Percentiles rank a stretch among this genome's conserved stretches.
phyloP scores from a whole-genome alignment of 2,113 vertebrate species.

The Spea bombifrons region DNA sequence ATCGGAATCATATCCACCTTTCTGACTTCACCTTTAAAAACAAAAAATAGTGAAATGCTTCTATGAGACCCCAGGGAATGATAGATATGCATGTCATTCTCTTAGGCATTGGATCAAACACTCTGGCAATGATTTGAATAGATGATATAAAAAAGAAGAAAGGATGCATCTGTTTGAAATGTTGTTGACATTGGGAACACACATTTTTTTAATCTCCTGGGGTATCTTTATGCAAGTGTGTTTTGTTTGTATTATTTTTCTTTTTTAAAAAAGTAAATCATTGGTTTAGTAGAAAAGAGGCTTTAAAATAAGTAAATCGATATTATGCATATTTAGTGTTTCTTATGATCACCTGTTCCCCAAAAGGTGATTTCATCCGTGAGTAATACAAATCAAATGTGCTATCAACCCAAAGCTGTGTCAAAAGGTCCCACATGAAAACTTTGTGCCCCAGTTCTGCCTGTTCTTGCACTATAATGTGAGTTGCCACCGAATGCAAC shows the following conservation, averaged over 20 bases:
- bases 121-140: conserved; percentile 29
- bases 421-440: too few relatives aligned
- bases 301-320: background rate
- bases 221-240: conserved; percentile 21
- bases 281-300: conserved; percentile 18
- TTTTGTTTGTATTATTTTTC: background rate
- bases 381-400: too few relatives aligned
- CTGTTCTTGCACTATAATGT: too few relatives aligned
- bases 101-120: conserved; percentile 40
- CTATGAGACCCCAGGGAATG: conserved; percentile 11
- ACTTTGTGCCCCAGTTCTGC: too few relatives aligned
- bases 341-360: too few relatives aligned
- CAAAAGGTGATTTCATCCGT: too few relatives aligned
- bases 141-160: conserved; percentile 6
- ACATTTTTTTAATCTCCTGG: background rate
- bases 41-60: conserved; percentile 14
- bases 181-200: conserved; percentile 39
- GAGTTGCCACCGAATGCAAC: too few relatives aligned
- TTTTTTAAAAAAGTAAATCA: background rate
- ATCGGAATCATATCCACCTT: conserved; percentile 30
- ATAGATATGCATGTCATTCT: conserved; percentile 31
- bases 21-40: conserved; percentile 43
- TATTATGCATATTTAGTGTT: too few relatives aligned
- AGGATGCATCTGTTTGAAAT: conserved; percentile 33
- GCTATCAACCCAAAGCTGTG: too few relatives aligned